Evolutionary conservation across 1,140 invertebrate genomes (phyloP), one percentile per base, ranked within the genome.

Genomic region (Atta colombica): DNA sequence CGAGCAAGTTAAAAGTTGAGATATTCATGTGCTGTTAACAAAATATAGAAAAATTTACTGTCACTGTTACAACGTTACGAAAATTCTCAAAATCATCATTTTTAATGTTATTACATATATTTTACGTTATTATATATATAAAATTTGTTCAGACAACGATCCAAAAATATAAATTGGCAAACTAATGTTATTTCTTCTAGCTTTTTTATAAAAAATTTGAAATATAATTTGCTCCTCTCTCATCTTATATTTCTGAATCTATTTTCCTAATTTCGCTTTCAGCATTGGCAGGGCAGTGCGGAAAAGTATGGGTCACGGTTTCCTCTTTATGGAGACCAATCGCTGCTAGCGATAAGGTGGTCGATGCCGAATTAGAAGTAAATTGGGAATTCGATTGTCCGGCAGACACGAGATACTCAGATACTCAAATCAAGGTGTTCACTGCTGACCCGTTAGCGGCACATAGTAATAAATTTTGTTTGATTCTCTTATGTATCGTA

Each of bases 361-460:
- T 94, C 35, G 96, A 96, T 53, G 93, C 96, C 1, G 93, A 95
- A 66, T 87, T 96, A 7, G 96, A 96, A 93, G 87, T 96, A 12
- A 96, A 96, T 91, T 96, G 96, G 96, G 95, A 94, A 45, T 92
- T 95, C 25, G 93, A 96, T 84, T 96, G 96, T 92, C 87, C 89
- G 28, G 89, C 88, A 66, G 88, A 87, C 14, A 82, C 74, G 39
- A 91, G 80, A 86, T 85, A 90, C 39, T 88, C 93, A 80, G 91
- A 93, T 87, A 90, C 88, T 74, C 65, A 71, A 31, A 93, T 94
- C 80, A 93, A 92, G 85, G 89, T 94, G 71, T 94, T 93, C 89
- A 89, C 87, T 86, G 89, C 88, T 80, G 92, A 94, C 86, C 94
- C 94, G 51, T 71, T 81, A 71, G 77, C 63, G 89, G 87, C 55